These are phyloP conservation scores for Acrobasis suavella DNA, from an alignment of 2,888 invertebrate genomes.

Conservation along the genomic window DNA sequence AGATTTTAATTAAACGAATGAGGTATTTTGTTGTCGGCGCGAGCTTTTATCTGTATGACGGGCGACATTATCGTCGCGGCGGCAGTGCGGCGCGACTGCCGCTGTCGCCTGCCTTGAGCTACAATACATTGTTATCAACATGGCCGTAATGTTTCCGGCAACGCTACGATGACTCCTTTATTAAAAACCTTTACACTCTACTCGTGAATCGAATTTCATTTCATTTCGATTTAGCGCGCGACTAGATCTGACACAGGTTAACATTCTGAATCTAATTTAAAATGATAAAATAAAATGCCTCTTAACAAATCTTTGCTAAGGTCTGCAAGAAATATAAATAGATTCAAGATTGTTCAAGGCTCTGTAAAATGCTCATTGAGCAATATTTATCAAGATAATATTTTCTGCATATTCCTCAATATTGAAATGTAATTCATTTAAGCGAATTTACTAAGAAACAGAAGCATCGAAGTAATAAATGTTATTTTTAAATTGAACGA, in stretches of 20 bases:
- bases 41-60: slow-evolving; percentile 45
- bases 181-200: slow-evolving; percentile 41
- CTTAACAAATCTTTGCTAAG: neutral
- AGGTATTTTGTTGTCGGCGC: slow-evolving; percentile 58
- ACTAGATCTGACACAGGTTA: slow-evolving; percentile 10
- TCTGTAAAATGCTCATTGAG: slow-evolving; percentile 6
- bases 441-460: neutral
- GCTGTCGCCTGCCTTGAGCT: slow-evolving; percentile 25
- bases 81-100: slow-evolving; percentile 32
- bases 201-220: slow-evolving; percentile 34
- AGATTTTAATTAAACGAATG: slow-evolving; percentile 76
- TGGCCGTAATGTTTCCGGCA: slow-evolving; percentile 50
- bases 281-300: slow-evolving; percentile 12
- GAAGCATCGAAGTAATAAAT: neutral
- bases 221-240: slow-evolving; percentile 20
- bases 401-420: neutral
- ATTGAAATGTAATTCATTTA: slow-evolving; percentile 1
- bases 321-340: neutral
- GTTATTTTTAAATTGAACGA: neutral
- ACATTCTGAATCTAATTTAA: slow-evolving; percentile 5
- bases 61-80: slow-evolving; percentile 33
- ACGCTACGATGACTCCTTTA: slow-evolving; percentile 47
- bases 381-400: neutral
- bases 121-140: slow-evolving; percentile 43
- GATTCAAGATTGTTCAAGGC: slow-evolving; percentile 1